Base-by-base conservation (phyloP, 2,797 vertebrate species). In the Pangasius macronema region DNA sequence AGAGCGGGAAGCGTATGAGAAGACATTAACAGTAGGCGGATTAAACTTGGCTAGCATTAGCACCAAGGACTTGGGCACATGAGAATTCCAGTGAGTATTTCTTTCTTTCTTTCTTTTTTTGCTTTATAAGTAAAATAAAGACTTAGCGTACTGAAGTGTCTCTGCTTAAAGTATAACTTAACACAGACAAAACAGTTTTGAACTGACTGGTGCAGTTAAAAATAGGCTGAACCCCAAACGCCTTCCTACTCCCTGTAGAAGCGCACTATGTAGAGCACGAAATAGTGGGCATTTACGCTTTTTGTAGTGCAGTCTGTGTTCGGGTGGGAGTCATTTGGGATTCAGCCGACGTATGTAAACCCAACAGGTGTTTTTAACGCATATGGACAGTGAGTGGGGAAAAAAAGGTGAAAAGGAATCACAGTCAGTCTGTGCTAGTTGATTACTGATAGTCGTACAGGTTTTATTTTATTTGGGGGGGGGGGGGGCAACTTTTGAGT, bases 1-100 rank as follows among this genome's bases (percentile, higher is more conserved):
- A 61, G 89, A 93, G 93, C 92, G 91, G 92, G 92, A 73, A 90
- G n/a, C 24, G 27, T 76, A 83, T 84, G 65, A 76, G 88, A 84
- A 76, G n/a, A 82, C 55, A 59, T 49, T 65, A 51, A 30, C 63
- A 22, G 72, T 55, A 67, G 65, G 87, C 36, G 85, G 87, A 85
- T 65, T 86, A 86, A 36, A 49, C 49, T 14, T 55, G 10, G 11
- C 16, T 79, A 36, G 22, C 51, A 46, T 88, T 76, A 46, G 36
- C 59, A 57, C 16, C 10, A 11, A 51, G 75, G 73, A 30, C 55
- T 36, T 14, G 27, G 5, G 14, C 11, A 77, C 27, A 49, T 68
- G 59, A 59, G 8, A 7, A 51, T 39, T 77, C n/a, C 27, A 9
- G 84, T 86, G 51, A 83, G 87, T 86, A 86, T 55, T 86, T 51